phyloP scores from a whole-genome alignment of 2,113 vertebrate species.

The Electrona antarctica region DNA sequence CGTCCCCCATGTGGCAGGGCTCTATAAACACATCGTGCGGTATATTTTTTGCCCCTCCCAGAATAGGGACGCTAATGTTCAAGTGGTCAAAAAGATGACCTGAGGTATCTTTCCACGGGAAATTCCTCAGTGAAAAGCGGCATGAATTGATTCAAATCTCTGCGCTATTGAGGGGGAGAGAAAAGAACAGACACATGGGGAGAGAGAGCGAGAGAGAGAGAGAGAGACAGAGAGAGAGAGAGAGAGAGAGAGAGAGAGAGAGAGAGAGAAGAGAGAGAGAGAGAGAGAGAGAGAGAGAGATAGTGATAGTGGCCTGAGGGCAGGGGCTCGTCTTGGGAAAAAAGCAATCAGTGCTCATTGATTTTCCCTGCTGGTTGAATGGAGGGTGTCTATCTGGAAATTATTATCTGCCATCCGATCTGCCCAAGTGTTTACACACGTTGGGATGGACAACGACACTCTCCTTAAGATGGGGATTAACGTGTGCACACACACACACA shows the following conservation, averaged over 20 bases:
- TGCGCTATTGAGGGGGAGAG: constrained; percentile 57
- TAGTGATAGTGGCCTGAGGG: constrained; percentile 58
- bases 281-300: constrained; percentile 49
- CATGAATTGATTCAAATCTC: constrained; percentile 61
- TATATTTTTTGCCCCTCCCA: too few species aligned
- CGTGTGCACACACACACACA: constrained; percentile 42
- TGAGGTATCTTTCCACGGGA: constrained; percentile 47
- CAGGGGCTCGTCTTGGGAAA: constrained; percentile 75
- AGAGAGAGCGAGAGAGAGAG: not conserved
- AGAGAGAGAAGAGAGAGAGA: constrained; percentile 35
- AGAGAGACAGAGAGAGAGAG: constrained; percentile 32
- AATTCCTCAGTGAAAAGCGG: constrained; percentile 66
- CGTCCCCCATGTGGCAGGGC: too few species aligned
- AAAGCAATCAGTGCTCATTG: constrained; percentile 81
- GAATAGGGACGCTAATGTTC: too few species aligned
- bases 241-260: constrained; percentile 51
- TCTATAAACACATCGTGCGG: too few species aligned
- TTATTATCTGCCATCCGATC: constrained; percentile 79
- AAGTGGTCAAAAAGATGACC: constrained; percentile 42
- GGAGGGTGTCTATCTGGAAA: constrained; percentile 76
- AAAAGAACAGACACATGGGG: constrained; percentile 20
- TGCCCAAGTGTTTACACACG: constrained; percentile 74
- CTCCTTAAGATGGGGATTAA: constrained; percentile 74
- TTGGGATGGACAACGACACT: constrained; percentile 67
- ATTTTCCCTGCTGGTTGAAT: constrained; percentile 77